Percentiles rank a stretch among this genome's conserved stretches.
Conservation (phyloP, 2,113 vertebrate genomes). For the Philantomba maxwellii region DNA sequence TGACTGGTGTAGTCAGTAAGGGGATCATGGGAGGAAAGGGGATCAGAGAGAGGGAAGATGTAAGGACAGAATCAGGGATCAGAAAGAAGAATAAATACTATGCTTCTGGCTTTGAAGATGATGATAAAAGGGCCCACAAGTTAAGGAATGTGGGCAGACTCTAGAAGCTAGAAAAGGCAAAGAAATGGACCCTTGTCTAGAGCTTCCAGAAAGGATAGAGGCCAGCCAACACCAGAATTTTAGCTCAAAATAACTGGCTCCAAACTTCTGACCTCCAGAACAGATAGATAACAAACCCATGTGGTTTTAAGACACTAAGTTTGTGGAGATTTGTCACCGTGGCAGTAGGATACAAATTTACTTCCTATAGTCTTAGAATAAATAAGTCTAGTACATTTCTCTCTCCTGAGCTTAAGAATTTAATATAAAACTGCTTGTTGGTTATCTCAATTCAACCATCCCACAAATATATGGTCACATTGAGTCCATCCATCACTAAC, state of each 20-base stretch:
- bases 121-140: not conserved
- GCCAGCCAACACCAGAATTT: not conserved
- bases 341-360: not conserved
- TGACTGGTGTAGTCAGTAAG: not conserved
- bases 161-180: not conserved
- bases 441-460: not conserved
- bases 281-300: not conserved
- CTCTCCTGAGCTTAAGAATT: not conserved
- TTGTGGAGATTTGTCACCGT: not conserved
- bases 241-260: not conserved
- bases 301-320: not conserved
- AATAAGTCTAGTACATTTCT: not conserved
- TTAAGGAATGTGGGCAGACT: not conserved
- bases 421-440: not conserved
- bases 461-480: not conserved
- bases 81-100: not conserved
- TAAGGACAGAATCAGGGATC: not conserved
- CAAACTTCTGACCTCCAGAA: not conserved
- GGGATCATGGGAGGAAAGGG: not conserved
- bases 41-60: not conserved
- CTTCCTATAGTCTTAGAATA: not conserved
- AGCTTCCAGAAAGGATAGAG: not conserved
- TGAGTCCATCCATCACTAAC: not conserved
- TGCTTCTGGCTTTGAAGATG: not conserved
- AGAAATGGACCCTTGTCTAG: not conserved